Conservation (phyloP, 2,113 vertebrate genomes). For the Caloenas nicobarica region DNA sequence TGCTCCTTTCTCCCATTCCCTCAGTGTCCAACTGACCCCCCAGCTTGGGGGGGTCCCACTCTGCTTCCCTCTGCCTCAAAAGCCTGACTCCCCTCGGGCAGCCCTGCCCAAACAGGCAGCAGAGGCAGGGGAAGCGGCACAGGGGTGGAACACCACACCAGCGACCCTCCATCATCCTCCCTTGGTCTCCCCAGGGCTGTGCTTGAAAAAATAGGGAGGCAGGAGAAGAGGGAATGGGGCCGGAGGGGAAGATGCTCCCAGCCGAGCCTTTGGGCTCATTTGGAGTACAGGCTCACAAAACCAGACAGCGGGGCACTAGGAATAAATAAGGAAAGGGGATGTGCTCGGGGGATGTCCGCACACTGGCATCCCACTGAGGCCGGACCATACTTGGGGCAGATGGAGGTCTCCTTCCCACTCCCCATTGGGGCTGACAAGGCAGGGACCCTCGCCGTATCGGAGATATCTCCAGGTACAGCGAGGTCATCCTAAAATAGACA, state of each 20-base stretch:
- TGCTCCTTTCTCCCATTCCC: not conserved
- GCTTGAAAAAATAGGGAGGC: not conserved
- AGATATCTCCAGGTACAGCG: fast-evolving
- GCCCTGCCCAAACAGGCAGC: not conserved
- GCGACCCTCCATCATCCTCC: not conserved
- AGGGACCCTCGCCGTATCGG: not conserved
- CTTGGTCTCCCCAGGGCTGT: fast-evolving
- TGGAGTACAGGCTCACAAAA: not conserved
- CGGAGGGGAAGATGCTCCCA: not conserved
- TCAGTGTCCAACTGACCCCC: fast-evolving
- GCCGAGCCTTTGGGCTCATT: not conserved
- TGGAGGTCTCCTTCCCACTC: not conserved
- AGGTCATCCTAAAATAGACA: not conserved
- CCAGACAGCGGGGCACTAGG: not conserved
- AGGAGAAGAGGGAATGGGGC: not conserved
- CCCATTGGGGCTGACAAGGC: not conserved
- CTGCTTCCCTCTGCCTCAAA: not conserved
- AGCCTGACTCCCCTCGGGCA: fast-evolving
- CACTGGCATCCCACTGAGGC: not conserved
- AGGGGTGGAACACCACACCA: not conserved
- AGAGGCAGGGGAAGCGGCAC: not conserved
- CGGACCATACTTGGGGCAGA: not conserved
- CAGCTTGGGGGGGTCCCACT: fast-evolving
- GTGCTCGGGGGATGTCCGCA: not conserved
- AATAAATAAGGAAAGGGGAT: conserved; percentile 4